Base-by-base conservation (phyloP, 2,797 vertebrate genomes). In the Artibeus lituratus region DNA sequence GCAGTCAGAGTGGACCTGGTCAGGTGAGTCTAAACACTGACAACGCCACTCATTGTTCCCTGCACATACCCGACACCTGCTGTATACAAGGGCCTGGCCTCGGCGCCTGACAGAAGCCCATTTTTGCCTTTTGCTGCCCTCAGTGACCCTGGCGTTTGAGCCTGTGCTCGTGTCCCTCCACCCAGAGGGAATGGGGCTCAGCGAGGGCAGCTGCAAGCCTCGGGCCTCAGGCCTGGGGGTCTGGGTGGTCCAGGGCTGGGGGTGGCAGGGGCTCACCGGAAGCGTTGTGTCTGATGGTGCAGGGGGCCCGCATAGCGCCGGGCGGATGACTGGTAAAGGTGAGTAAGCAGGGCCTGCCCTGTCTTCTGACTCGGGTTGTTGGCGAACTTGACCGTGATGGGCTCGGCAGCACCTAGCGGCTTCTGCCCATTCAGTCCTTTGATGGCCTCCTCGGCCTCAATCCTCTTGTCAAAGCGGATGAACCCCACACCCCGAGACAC, bases 341-440 rank as follows among this genome's bases (percentile, higher is more conserved):
- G 99, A 83, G 99, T 99, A 95, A 99, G 99, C 98, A 99, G 98
- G 2, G 99, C 99, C 98, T 99, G 99, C 93, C 99, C 99, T 0
- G 99, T 99, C 98, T 99, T 99, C 99, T 99, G 99, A 94, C 99
- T 99, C 7, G 99, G 99, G 98, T 99, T 99, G 98, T 99, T 99
- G 98, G 99, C 99, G 3, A 99, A 99, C 98, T 99, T 99, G 98
- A 99, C 99, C 4, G 99, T 99, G 98, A 99, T 99, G 98, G 99
- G 99, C 96, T 99, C 99, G 0, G 99, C 98, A 0, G 99, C 99
- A 0, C 99, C 99, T 96, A 99, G 98, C 0, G 99, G 99, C 97
- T 99, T 99, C 98, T 99, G 99, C 91, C 99, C 99, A 0, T 99
- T 99, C 98, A 99, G 98, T 90, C 99, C 99, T 96, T 99, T 99